Evolutionary conservation across 2,113 vertebrate species (phyloP).

Genomic region (Fregetta grallaria): DNA sequence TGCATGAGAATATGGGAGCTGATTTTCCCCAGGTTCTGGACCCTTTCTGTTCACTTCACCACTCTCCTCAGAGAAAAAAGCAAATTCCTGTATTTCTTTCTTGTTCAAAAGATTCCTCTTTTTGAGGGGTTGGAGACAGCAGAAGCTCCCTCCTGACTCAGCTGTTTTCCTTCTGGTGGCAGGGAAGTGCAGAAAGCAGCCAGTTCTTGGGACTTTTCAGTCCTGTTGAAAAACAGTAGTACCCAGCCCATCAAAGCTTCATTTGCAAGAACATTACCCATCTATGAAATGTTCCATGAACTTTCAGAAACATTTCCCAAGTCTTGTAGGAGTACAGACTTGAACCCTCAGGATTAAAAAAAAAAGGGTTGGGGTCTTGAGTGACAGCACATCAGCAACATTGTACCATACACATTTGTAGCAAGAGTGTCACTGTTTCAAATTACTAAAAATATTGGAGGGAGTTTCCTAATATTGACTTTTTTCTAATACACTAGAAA

Average conservation of each 20-base stretch:
- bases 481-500: background rate
- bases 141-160: background rate
- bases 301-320: background rate
- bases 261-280: background rate
- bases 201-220: background rate
- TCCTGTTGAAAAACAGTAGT: background rate
- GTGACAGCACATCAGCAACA: background rate
- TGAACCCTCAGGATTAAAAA: background rate
- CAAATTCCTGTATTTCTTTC: background rate
- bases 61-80: background rate
- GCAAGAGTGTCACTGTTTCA: background rate
- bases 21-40: background rate
- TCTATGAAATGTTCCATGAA: background rate
- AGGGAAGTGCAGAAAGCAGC: background rate
- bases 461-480: background rate
- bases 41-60: background rate
- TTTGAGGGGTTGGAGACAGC: background rate
- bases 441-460: background rate
- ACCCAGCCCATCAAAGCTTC: background rate
- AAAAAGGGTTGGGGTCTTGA: background rate
- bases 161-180: background rate
- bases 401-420: background rate
- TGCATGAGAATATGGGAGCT: background rate
- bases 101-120: background rate
- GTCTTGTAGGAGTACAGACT: background rate